Conservation (phyloP, 92 coral and sea anemone genomes). For the Epizoanthus ramosus region DNA sequence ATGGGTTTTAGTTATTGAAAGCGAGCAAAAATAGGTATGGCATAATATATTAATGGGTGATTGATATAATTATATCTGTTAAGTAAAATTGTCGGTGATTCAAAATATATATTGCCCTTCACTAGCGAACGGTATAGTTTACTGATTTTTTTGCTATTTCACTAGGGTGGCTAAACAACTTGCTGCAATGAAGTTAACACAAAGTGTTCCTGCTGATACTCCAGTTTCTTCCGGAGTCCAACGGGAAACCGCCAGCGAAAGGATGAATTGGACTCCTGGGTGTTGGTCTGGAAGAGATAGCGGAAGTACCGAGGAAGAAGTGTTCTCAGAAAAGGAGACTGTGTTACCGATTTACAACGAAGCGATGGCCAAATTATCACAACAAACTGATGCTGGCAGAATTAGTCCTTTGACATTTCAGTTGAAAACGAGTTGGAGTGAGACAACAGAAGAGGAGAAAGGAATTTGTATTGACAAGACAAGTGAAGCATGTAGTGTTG, state of each 20-base stretch:
- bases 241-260: not conserved
- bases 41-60: too few species aligned
- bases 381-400: constrained; percentile 15
- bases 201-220: not conserved
- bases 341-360: constrained; percentile 20
- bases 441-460: constrained; percentile 57
- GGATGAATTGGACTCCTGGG: not conserved
- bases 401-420: constrained; percentile 35
- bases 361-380: constrained; percentile 13
- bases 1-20: too few species aligned
- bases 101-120: not conserved
- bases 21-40: too few species aligned
- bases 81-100: not conserved
- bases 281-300: not conserved
- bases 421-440: constrained; percentile 59
- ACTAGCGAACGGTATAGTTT: not conserved
- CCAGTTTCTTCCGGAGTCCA: constrained; percentile 8
- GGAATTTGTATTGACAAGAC: constrained; percentile 74
- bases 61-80: not conserved
- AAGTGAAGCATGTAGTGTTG: constrained; percentile 64
- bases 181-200: constrained; percentile 29
- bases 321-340: constrained; percentile 2
- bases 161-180: constrained; percentile 27
- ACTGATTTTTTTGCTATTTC: not conserved
- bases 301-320: constrained; percentile 19